Evolutionary conservation across 2,797 vertebrate genomes (phyloP).

Genomic region (Tokudaia tokunoshimensis): DNA sequence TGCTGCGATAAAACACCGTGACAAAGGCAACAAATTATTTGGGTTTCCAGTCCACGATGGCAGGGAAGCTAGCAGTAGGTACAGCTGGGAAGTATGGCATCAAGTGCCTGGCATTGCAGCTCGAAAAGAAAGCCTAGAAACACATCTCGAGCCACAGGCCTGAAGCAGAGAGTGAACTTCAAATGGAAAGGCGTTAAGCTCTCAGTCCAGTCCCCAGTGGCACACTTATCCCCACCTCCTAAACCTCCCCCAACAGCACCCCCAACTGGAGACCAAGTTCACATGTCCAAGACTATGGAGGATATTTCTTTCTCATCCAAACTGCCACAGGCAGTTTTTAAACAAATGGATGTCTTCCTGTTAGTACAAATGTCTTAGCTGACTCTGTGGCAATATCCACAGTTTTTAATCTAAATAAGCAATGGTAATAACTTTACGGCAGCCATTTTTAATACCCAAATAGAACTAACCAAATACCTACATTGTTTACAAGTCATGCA

Average conservation of each 20-base stretch:
- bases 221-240: neutral
- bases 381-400: neutral
- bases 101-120: neutral
- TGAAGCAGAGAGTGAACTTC: neutral
- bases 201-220: neutral
- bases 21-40: neutral
- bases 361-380: constrained; percentile 17
- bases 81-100: neutral
- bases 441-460: neutral
- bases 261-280: too few species aligned
- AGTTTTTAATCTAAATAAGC: neutral
- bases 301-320: neutral
- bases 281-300: neutral
- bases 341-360: neutral
- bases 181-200: neutral
- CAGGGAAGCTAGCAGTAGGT: neutral
- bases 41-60: neutral
- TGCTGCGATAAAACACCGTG: too few species aligned
- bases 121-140: neutral
- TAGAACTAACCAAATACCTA: neutral
- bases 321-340: neutral
- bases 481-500: neutral
- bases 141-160: too few species aligned
- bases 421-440: neutral
- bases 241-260: neutral